A percentile compares a stretch with the other conserved stretches of the same genome.
Evolutionary conservation across 2,888 invertebrate species (phyloP).

Genomic region (Lordiphosa fenestrarum): DNA sequence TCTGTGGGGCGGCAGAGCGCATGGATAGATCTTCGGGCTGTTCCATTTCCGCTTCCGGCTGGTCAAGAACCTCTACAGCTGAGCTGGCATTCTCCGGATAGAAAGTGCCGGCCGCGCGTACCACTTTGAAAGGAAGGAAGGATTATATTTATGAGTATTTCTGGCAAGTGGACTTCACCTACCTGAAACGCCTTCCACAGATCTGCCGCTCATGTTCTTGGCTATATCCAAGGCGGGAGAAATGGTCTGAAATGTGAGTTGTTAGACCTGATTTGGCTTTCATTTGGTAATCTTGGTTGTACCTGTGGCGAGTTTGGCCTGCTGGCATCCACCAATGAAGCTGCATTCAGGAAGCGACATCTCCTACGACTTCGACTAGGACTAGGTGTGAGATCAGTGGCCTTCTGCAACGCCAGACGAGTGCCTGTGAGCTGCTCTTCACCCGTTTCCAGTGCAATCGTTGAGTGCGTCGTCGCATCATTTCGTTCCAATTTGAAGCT

Average conservation of each 20-base stretch:
- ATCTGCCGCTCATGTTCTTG: background rate
- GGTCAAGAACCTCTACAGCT: background rate
- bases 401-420: background rate
- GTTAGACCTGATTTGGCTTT: background rate
- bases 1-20: slow-evolving; percentile 9
- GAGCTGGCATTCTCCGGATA: slow-evolving; percentile 75
- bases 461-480: slow-evolving; percentile 19
- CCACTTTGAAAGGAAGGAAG: slow-evolving; percentile 58
- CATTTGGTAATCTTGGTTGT: background rate
- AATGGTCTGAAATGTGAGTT: slow-evolving; percentile 8
- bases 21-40: slow-evolving; percentile 67
- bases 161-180: background rate
- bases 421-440: slow-evolving; percentile 16
- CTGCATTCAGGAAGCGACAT: slow-evolving; percentile 20
- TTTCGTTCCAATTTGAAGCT: slow-evolving; percentile 93
- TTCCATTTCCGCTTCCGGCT: slow-evolving; percentile 28
- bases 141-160: background rate
- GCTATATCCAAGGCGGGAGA: slow-evolving; percentile 5
- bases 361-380: slow-evolving; percentile 52
- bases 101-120: slow-evolving; percentile 79
- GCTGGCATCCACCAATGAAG: slow-evolving; percentile 31
- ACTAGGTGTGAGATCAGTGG: slow-evolving; percentile 60
- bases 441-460: background rate
- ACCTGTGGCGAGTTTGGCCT: too few species aligned
- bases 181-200: slow-evolving; percentile 52